Base-by-base conservation (phyloP, 37 sponge, comb jelly and placozoan genomes). In the Ianthella basta region DNA sequence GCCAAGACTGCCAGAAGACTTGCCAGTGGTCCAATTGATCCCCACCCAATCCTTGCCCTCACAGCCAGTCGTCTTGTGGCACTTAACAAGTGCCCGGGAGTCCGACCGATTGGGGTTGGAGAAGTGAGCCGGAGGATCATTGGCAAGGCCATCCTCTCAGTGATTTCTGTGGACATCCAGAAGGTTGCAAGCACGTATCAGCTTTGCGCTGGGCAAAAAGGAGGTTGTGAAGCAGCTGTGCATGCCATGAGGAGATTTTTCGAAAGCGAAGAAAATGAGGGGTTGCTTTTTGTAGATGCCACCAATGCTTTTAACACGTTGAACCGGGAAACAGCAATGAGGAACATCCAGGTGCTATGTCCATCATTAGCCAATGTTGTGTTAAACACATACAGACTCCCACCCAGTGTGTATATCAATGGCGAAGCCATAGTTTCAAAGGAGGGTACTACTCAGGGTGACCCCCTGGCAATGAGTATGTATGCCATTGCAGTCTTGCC, bases 401-500 rank as follows among this genome's bases (percentile, higher is more conserved):
- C 60, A n/a, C 66, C 83, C 33, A 79, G n/a, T n/a, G 57, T 79
- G 30, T 79, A 55, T n/a, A 65, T 86, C 5, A 75, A 69, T 69
- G 89, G 85, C 13, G 74, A 79, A 56, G 34, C 59, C 24, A 70
- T 88, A 23, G 25, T 79, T 20, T 88, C 89, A 57, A 68, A 53
- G 38, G 89, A 87, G 50, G 88, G 88, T 21, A 87, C 88, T 29
- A 87, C 79, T 3, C 88, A 87, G 39, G 83, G 88, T 1, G 85
- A 79, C 23, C 80, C 80, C 36, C 59, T 83, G 25, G 84, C 84
- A 21, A 88, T 68, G 85, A 59, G 70, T 20, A 88, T 83, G 80
- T 88, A 88, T 80, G 89, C 84, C 29, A 80, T 88, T 24, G 89
- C 80, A 14, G 69, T 56, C 4, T 41, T 25, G 34, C 89, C 89